Evolutionary conservation across 2,797 vertebrate genomes (phyloP).

Genomic region (Cheirogaleus major): DNA sequence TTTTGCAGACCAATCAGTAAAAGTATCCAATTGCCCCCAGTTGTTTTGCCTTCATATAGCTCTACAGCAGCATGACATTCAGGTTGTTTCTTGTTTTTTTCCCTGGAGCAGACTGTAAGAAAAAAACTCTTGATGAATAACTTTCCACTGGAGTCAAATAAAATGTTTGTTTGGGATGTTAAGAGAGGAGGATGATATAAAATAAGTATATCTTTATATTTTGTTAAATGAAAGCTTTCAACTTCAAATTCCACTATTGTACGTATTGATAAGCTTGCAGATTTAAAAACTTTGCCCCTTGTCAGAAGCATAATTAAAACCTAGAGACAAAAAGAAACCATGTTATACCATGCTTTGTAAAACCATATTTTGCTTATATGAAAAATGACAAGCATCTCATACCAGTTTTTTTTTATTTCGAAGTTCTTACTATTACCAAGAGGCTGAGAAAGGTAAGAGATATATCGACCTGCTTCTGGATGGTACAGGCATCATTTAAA

Average conservation of each 20-base stretch:
- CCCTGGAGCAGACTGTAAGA: not conserved
- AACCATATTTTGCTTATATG: not conserved
- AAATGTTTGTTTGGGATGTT: not conserved
- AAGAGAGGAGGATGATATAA: not conserved
- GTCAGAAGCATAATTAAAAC: not conserved
- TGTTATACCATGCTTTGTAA: no score
- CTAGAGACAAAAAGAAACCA: not conserved
- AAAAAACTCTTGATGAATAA: not conserved
- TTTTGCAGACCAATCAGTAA: not conserved
- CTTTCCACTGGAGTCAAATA: not conserved
- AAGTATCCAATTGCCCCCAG: not conserved
- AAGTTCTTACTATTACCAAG: not conserved
- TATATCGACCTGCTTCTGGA: not conserved
- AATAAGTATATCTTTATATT: not conserved
- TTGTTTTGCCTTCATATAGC: not conserved
- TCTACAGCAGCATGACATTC: not conserved
- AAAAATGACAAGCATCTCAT: not conserved
- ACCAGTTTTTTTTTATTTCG: not conserved
- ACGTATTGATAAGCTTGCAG: not conserved
- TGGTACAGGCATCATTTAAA: not conserved
- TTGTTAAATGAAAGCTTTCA: not conserved
- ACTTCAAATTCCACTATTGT: not conserved
- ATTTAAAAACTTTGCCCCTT: not conserved
- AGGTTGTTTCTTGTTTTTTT: not conserved
- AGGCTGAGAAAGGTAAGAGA: not conserved